A percentile compares a stretch with the other conserved stretches of the same genome.
Conservation (phyloP, 2,113 vertebrate genomes). For the Lonchura striata region DNA sequence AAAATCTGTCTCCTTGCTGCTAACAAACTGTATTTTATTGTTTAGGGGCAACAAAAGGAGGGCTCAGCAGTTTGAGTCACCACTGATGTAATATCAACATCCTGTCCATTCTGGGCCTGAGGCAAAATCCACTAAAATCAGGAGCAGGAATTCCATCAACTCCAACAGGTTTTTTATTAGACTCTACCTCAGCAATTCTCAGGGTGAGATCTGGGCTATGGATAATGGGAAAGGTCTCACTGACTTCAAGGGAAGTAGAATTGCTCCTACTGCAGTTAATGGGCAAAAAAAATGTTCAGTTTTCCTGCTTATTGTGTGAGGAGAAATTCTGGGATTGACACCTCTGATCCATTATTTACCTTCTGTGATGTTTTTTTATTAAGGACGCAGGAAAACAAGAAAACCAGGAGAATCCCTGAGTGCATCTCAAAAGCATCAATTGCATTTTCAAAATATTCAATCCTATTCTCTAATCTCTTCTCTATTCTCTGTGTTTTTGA, state of each 20-base stretch:
- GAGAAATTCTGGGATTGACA: neutral
- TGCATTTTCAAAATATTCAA: neutral
- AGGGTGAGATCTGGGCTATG: neutral
- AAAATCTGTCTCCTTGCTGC: neutral
- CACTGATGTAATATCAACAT: neutral
- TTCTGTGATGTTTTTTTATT: neutral
- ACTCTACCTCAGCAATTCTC: neutral
- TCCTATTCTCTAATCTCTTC: neutral
- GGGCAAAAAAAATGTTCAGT: neutral
- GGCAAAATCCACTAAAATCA: neutral
- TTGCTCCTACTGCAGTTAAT: neutral
- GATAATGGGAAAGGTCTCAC: neutral
- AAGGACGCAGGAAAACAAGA: rapidly evolving
- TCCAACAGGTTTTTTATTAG: neutral
- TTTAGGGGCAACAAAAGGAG: neutral
- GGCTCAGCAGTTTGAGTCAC: neutral
- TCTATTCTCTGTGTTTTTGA: neutral
- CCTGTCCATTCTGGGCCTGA: neutral
- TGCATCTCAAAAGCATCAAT: neutral
- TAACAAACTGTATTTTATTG: neutral
- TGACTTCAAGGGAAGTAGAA: neutral
- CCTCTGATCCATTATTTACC: neutral
- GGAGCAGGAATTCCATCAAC: neutral
- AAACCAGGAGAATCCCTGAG: neutral
- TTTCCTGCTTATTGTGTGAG: neutral